Base-by-base conservation (phyloP, 2,113 vertebrate genomes). In the Notothenia rossii region DNA sequence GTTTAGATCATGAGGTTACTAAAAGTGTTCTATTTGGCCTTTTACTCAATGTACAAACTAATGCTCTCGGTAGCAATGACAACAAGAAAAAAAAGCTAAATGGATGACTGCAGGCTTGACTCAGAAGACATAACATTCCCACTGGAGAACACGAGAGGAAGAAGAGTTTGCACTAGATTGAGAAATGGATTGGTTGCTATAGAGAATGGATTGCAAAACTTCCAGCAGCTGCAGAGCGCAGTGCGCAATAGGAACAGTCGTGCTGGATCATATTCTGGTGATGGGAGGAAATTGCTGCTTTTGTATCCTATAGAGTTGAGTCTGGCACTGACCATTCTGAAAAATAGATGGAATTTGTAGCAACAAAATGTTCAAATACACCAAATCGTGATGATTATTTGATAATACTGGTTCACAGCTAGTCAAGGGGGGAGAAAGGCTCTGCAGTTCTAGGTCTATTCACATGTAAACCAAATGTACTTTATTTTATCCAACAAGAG, bases 211-310 rank as follows among this genome's bases (percentile, higher is more conserved):
- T 71, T 62, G 29, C 40, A 65, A 81, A 77, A 75, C 51, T 70
- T 71, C 48, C 75, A 45, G 81, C 56, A 72, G 71, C 72, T 69
- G 60, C 56, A 58, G 59, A 65, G 72, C 56, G 54, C 46, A 56
- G 45, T 45, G 56, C 1, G 11, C 65, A 70, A 60, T 54, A 80
- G 20, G 65, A 74, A 43, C 54, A 64, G 54, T 48, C 13, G 45
- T 66, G 54, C 69, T 67, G 76, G 25, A 75, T 84, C 60, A 82
- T 60, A 72, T 53, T 71, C 33, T 69, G 25, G 33, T 80, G 79
- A 82, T 80, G 68, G 66, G 53, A 70, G 72, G 59, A 76, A 82
- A 77, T 51, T 77, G 67, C 56, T 72, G 15, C 75, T 63, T 74
- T 69, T 72, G 61, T 62, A 12, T 72, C 55, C 40, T 46, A 15